Percentiles rank a stretch among this genome's conserved stretches.
Evolutionary conservation across 1,140 invertebrate species (phyloP).

Genomic region (Musca vetustissima): DNA sequence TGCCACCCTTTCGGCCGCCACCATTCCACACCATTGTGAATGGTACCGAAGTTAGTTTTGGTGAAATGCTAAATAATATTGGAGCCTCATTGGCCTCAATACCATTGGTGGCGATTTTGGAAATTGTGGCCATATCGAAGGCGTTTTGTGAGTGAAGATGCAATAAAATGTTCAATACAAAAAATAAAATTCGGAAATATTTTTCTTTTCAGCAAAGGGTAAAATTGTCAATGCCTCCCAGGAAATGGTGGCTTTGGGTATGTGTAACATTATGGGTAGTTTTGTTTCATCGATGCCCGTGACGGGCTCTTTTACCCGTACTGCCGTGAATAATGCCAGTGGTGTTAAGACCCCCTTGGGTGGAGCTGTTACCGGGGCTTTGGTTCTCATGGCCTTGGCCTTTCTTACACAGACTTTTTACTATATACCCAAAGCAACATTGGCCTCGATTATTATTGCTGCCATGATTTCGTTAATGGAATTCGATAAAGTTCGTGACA

Average conservation of each 20-base stretch:
- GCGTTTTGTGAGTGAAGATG: constrained; percentile 65
- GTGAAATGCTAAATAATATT: constrained; percentile 64
- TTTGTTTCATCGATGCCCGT: constrained; percentile 89
- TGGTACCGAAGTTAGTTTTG: constrained; percentile 57
- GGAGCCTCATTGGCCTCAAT: constrained; percentile 68
- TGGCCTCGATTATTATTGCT: constrained; percentile 77
- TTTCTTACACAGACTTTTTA: constrained; percentile 75
- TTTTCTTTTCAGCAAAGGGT: constrained; percentile 67
- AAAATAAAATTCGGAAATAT: background rate
- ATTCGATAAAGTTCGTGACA: constrained; percentile 69
- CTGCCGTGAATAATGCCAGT: constrained; percentile 88
- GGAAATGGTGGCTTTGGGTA: constrained; percentile 80
- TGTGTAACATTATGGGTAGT: constrained; percentile 83
- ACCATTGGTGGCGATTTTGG: constrained; percentile 76
- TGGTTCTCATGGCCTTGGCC: constrained; percentile 71
- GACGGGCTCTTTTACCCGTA: constrained; percentile 85
- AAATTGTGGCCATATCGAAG: constrained; percentile 81
- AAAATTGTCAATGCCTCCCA: constrained; percentile 79
- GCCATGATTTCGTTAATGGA: constrained; percentile 84
- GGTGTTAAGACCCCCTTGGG: constrained; percentile 85
- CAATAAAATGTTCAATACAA: background rate
- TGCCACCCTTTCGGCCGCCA: constrained; percentile 65
- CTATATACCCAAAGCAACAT: constrained; percentile 76
- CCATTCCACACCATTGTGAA: constrained; percentile 63
- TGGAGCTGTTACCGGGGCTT: constrained; percentile 72